These are phyloP conservation scores for Coryphaenoides rupestris DNA, from an alignment of 2,113 vertebrate genomes.

Conservation along the genomic window DNA sequence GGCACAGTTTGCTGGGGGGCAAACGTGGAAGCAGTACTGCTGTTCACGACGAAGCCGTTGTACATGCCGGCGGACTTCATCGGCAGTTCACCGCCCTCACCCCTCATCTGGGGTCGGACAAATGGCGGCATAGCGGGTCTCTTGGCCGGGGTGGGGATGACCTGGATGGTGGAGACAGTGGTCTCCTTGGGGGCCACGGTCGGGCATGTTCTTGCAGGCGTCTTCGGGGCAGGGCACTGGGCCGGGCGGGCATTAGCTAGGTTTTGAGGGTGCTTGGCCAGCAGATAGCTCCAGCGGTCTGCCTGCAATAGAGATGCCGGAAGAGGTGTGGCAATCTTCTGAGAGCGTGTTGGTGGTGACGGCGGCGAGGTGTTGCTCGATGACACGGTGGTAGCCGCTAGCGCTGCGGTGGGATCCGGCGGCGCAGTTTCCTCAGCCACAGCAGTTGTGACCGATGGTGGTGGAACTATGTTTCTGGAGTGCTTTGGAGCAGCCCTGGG, in stretches of 20 bases:
- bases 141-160: slow-evolving; percentile 43
- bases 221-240: background rate
- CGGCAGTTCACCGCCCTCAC: slow-evolving; percentile 55
- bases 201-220: background rate
- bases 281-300: slow-evolving; percentile 53
- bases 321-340: background rate
- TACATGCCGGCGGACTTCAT: slow-evolving; percentile 84
- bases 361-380: background rate
- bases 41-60: slow-evolving; percentile 68
- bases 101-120: slow-evolving; percentile 22
- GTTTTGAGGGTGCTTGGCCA: slow-evolving; percentile 60
- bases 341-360: background rate
- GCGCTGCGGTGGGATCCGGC: background rate
- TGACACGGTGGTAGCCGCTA: background rate
- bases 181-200: background rate
- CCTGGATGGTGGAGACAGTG: slow-evolving; percentile 1
- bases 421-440: background rate
- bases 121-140: slow-evolving; percentile 9
- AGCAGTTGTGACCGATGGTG: background rate
- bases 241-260: background rate
- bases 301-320: background rate
- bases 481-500: background rate
- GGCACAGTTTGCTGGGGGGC: background rate
- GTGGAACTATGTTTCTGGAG: background rate
- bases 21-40: background rate